Percentiles rank a stretch among this genome's conserved stretches.
Evolutionary conservation across 1,140 invertebrate species (phyloP).

Genomic region (Galleria mellonella): DNA sequence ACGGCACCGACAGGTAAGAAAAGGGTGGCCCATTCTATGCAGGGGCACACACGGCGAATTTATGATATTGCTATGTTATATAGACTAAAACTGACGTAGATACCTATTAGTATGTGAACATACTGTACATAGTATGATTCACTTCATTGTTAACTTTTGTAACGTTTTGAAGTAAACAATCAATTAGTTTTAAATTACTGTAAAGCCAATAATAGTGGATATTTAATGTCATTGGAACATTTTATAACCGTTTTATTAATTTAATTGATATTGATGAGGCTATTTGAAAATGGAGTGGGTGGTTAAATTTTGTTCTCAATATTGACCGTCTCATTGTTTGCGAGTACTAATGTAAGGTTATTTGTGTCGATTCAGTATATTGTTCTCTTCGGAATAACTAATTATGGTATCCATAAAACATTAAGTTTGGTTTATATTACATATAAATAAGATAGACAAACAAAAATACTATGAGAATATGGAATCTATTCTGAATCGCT

Average conservation of each 20-base stretch:
- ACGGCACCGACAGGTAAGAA: too few relatives aligned
- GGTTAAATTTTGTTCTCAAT: slow-evolving; percentile 18
- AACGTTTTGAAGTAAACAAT: slow-evolving; percentile 61
- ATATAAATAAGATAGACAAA: too few relatives aligned
- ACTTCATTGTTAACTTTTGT: slow-evolving; percentile 57
- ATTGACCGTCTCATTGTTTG: slow-evolving; percentile 14
- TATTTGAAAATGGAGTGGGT: slow-evolving; percentile 28
- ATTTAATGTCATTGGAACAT: slow-evolving; percentile 57
- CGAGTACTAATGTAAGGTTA: not conserved
- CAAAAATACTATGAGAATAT: too few relatives aligned
- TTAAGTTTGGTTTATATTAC: not conserved
- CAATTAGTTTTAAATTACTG: slow-evolving; percentile 61
- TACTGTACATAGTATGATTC: slow-evolving; percentile 44
- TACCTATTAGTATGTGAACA: not conserved
- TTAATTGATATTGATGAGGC: slow-evolving; percentile 60
- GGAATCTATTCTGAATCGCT: too few relatives aligned
- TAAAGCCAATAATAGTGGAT: slow-evolving; percentile 48
- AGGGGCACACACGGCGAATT: too few relatives aligned
- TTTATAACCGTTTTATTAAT: slow-evolving; percentile 65
- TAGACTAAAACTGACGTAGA: too few relatives aligned
- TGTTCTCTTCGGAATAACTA: too few relatives aligned
- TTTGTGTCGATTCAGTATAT: too few relatives aligned
- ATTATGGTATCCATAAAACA: not conserved
- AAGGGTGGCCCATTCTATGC: too few relatives aligned
- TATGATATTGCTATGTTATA: too few relatives aligned